A percentile compares a stretch with the other conserved stretches of the same genome.
Conservation (phyloP, 2,113 vertebrate genomes). For the Tragelaphus imberbis region DNA sequence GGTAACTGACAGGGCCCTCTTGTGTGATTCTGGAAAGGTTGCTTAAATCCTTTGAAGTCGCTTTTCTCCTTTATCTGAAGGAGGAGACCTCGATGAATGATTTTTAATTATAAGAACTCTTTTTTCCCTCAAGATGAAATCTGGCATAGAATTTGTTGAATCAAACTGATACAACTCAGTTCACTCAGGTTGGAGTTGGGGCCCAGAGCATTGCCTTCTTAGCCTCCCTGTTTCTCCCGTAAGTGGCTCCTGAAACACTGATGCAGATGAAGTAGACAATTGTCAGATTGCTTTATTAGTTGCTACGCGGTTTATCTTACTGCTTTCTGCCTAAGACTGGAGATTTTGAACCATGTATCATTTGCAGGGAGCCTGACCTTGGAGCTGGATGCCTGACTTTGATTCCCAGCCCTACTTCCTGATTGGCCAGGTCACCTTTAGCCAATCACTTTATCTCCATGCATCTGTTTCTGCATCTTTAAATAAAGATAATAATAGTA, state of each 20-base stretch:
- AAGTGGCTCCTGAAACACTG: background rate
- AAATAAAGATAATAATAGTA: conserved; percentile 10
- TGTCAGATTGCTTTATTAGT: background rate
- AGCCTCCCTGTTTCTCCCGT: no score
- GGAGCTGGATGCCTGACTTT: background rate
- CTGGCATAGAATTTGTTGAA: background rate
- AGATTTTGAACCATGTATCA: background rate
- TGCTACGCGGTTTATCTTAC: background rate
- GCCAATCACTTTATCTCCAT: background rate
- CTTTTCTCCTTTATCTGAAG: background rate
- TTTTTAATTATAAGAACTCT: background rate
- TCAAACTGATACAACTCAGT: background rate
- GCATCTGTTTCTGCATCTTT: conserved; percentile 17
- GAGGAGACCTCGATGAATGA: background rate
- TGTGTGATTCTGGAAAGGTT: background rate
- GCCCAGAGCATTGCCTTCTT: background rate
- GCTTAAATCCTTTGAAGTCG: background rate
- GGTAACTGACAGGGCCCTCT: background rate
- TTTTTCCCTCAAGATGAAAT: background rate
- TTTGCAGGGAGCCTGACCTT: background rate
- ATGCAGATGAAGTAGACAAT: background rate
- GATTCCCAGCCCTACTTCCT: background rate
- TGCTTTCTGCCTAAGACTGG: background rate
- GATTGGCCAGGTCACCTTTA: background rate
- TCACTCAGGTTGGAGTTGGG: background rate